Evolutionary conservation across 2,113 vertebrate species (phyloP).

Genomic region (Bubo scandiacus): DNA sequence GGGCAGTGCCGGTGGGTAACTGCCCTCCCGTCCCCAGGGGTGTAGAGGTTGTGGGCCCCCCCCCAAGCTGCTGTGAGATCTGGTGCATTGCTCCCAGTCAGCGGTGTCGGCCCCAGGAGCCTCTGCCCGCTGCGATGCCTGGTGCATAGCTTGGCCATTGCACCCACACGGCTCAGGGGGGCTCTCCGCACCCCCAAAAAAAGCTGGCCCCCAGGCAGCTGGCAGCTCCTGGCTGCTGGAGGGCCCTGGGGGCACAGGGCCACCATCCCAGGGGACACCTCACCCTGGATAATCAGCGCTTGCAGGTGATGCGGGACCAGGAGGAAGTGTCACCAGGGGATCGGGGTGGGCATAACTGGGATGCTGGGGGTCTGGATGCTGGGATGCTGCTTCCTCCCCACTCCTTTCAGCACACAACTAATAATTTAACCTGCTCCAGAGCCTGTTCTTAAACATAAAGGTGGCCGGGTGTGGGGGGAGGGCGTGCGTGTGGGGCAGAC

Average conservation of each 20-base stretch:
- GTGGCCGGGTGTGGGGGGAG: not conserved
- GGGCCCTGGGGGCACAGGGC: not conserved
- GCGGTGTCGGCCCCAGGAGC: not conserved
- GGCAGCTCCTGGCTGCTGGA: not conserved
- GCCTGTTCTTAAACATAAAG: constrained; percentile 20
- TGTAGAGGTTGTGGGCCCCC: not conserved
- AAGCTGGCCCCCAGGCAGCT: not conserved
- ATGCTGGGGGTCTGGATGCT: not conserved
- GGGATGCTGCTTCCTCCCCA: not conserved
- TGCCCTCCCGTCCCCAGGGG: fast-evolving
- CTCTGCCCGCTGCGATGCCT: not conserved
- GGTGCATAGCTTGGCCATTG: not conserved
- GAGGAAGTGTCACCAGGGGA: not conserved
- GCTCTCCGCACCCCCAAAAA: not conserved
- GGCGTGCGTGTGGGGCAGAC: not conserved
- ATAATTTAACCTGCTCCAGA: constrained; percentile 29
- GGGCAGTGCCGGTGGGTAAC: not conserved
- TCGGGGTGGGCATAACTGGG: fast-evolving
- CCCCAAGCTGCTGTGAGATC: not conserved
- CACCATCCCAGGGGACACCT: not conserved
- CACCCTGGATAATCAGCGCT: not conserved
- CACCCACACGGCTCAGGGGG: fast-evolving
- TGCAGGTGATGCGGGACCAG: not conserved
- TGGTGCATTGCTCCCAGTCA: fast-evolving
- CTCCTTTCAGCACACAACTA: not conserved